These are phyloP conservation scores for Cecidostiba fungosa DNA, from an alignment of 2,888 invertebrate species.

Conservation along the genomic window DNA sequence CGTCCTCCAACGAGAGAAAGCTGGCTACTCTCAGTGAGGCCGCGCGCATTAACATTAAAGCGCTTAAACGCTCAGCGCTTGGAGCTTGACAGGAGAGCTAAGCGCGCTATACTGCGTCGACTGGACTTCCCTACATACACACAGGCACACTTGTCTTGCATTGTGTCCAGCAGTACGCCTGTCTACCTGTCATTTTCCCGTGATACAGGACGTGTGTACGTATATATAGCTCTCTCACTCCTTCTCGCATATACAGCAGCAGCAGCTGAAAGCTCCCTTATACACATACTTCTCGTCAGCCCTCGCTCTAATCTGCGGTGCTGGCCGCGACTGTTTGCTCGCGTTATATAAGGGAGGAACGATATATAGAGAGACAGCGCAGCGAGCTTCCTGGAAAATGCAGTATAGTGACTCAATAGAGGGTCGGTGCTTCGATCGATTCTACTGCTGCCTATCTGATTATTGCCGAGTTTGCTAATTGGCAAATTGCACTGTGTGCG, in stretches of 20 bases:
- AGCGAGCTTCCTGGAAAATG: slow-evolving; percentile 42
- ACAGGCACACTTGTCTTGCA: background rate
- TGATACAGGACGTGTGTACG: slow-evolving; percentile 15
- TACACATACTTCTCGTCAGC: slow-evolving; percentile 1
- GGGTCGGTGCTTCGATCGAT: background rate
- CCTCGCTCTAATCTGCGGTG: slow-evolving; percentile 27
- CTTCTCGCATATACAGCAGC: background rate
- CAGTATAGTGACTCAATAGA: slow-evolving; percentile 15
- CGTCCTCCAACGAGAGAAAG: background rate
- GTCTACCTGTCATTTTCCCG: slow-evolving; percentile 36
- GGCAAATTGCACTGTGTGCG: slow-evolving; percentile 73
- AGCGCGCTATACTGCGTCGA: slow-evolving; percentile 18
- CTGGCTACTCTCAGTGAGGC: background rate
- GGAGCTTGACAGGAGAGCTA: slow-evolving; percentile 26
- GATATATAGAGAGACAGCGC: no score
- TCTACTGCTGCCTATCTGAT: slow-evolving; percentile 70
- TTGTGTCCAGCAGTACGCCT: slow-evolving; percentile 14
- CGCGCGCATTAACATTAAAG: slow-evolving; percentile 13
- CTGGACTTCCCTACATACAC: background rate
- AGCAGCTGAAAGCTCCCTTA: slow-evolving; percentile 9
- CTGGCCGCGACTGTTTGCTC: slow-evolving; percentile 21
- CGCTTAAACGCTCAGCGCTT: slow-evolving; percentile 25
- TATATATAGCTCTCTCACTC: no score
- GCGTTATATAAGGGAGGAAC: slow-evolving; percentile 13
- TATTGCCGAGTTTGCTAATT: slow-evolving; percentile 74